Percentiles rank a stretch among this genome's conserved stretches.
These are phyloP conservation scores for Cyclopterus lumpus DNA, from an alignment of 2,797 vertebrate species.

Conservation along the genomic window DNA sequence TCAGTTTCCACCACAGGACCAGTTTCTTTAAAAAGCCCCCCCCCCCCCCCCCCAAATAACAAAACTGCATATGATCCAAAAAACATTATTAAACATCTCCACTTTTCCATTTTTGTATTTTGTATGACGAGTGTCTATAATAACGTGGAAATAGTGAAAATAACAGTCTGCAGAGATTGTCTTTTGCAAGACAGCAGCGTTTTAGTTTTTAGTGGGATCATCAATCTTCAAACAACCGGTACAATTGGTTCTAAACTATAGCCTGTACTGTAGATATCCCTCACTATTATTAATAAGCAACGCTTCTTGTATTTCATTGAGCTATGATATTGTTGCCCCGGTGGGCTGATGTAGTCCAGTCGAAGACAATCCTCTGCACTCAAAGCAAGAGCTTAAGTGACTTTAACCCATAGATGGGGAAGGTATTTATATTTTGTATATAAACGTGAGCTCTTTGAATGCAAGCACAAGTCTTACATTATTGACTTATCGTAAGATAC, in stretches of 20 bases:
- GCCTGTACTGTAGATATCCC: not conserved
- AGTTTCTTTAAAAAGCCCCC: not conserved
- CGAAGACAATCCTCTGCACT: not conserved
- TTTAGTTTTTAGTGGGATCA: slow-evolving; percentile 37
- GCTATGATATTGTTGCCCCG: not conserved
- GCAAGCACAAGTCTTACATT: not conserved
- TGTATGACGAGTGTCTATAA: slow-evolving; percentile 33
- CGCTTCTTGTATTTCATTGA: not conserved
- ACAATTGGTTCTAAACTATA: not conserved
- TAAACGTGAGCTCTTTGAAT: not conserved
- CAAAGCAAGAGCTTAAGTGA: not conserved
- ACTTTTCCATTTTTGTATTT: not conserved
- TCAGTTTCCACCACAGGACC: not conserved
- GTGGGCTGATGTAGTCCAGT: not conserved
- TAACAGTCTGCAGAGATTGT: slow-evolving; percentile 56
- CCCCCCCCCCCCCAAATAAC: not conserved
- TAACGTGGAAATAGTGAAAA: slow-evolving; percentile 37
- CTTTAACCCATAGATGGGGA: slow-evolving; percentile 7
- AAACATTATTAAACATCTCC: slow-evolving; percentile 7
- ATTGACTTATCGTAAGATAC: not conserved
- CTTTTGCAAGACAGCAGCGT: slow-evolving; percentile 58
- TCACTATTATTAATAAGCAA: not conserved
- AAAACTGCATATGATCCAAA: not conserved
- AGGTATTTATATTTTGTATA: not conserved
- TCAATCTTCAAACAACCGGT: slow-evolving; percentile 18